Conservation (phyloP, 30 jellyfish, hydroid and myxozoan species). For the Aurelia sp. region DNA sequence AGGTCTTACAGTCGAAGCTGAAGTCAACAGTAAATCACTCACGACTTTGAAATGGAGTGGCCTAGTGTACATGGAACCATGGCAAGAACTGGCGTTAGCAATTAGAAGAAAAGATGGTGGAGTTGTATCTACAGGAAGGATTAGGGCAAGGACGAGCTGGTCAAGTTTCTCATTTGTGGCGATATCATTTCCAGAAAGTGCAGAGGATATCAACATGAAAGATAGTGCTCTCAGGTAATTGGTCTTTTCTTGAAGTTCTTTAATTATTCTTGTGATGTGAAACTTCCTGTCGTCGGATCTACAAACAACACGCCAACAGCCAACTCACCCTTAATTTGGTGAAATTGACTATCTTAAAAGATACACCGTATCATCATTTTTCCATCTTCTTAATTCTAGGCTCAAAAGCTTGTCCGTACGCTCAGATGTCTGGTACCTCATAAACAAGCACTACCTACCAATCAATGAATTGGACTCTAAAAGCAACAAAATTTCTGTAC, state of each 20-base stretch:
- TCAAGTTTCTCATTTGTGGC: slow-evolving; percentile 67
- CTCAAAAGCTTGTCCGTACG: background rate
- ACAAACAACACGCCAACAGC: too few species aligned
- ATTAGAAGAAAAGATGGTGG: slow-evolving; percentile 17
- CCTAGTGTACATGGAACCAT: slow-evolving; percentile 66
- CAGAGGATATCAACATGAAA: background rate
- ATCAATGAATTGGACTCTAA: background rate
- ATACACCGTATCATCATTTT: too few species aligned
- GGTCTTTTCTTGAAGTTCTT: too few species aligned
- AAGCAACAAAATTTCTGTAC: background rate
- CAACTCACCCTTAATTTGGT: too few species aligned
- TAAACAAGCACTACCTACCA: background rate
- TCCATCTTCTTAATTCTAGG: background rate
- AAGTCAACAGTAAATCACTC: slow-evolving; percentile 8
- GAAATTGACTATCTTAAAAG: too few species aligned
- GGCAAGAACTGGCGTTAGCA: slow-evolving; percentile 62
- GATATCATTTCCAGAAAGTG: slow-evolving; percentile 36
- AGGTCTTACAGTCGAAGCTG: slow-evolving; percentile 32
- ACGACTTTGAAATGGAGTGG: slow-evolving; percentile 69
- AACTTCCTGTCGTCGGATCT: too few species aligned
- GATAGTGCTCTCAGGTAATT: too few species aligned
- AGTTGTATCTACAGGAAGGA: background rate
- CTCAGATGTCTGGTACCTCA: slow-evolving; percentile 19
- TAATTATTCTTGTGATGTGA: too few species aligned
- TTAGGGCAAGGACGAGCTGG: slow-evolving; percentile 40